Percentiles rank a stretch among this genome's conserved stretches.
phyloP scores from a whole-genome alignment of 2,888 invertebrate species.

The Pycnomerus fuliginosus region DNA sequence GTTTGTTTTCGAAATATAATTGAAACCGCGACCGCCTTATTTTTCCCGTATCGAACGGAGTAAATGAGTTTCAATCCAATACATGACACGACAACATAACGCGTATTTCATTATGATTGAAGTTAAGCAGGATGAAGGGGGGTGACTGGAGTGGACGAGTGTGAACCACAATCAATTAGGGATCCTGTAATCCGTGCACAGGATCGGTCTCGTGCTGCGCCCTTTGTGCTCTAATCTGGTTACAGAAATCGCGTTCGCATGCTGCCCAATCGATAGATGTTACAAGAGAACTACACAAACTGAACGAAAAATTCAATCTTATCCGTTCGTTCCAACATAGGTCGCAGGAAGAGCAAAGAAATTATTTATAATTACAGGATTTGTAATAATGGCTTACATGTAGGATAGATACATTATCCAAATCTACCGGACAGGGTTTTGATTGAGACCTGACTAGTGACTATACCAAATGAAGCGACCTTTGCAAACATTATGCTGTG shows the following conservation, averaged over 20 bases:
- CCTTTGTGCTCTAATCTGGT: slow-evolving; percentile 48
- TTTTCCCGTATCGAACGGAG: slow-evolving; percentile 13
- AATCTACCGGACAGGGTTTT: no score
- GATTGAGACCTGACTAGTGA: no score
- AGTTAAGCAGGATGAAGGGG: slow-evolving; percentile 16
- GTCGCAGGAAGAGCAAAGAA: neutral
- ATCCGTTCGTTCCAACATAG: neutral
- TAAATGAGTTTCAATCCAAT: slow-evolving; percentile 25
- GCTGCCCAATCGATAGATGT: slow-evolving; percentile 26
- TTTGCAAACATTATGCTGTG: no score
- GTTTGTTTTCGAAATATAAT: no score
- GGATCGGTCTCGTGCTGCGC: slow-evolving; percentile 26
- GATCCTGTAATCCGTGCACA: slow-evolving; percentile 27
- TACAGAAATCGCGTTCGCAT: slow-evolving; percentile 43
- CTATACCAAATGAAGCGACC: no score
- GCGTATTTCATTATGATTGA: slow-evolving; percentile 29
- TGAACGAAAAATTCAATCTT: no score
- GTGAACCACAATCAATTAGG: slow-evolving; percentile 36
- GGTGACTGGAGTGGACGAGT: slow-evolving; percentile 14
- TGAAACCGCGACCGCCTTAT: no score
- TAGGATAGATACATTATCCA: no score
- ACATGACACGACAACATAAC: slow-evolving; percentile 25
- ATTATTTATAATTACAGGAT: no score
- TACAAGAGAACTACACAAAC: slow-evolving; percentile 3
- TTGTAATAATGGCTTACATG: no score